Conservation (phyloP, 2,113 vertebrate species). For the Nibea coibor region DNA sequence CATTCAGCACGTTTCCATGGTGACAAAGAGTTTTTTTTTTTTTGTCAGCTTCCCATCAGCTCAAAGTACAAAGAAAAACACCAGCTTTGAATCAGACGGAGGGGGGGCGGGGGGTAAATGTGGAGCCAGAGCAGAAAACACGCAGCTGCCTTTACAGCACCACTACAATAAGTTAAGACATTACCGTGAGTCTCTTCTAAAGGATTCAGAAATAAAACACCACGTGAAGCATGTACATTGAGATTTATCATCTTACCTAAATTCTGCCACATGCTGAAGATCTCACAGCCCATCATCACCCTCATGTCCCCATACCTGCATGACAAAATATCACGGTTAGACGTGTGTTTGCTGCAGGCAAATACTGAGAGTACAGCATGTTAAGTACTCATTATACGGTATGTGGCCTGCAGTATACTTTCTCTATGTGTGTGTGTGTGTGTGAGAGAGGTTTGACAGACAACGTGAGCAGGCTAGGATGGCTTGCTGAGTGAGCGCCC, state of each 20-base stretch:
- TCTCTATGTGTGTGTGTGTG: constrained; percentile 8
- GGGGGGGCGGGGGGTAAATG: background rate
- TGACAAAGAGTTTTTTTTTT: background rate
- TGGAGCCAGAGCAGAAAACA: background rate
- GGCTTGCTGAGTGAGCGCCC: background rate
- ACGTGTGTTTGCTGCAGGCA: constrained; percentile 14
- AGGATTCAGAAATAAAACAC: background rate
- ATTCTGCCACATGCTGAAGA: constrained; percentile 99
- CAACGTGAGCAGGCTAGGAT: background rate
- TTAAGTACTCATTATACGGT: constrained; percentile 21
- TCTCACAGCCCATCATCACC: constrained; percentile 99
- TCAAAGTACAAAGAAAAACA: constrained; percentile 6
- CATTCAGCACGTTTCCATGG: constrained; percentile 42
- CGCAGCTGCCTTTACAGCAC: background rate
- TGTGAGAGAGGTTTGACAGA: constrained; percentile 8
- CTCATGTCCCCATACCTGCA: constrained; percentile 98
- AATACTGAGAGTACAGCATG: constrained; percentile 1
- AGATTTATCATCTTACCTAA: constrained; percentile 87
- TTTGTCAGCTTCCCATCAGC: constrained; percentile 5
- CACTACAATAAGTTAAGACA: too few relatives aligned
- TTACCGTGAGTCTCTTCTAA: background rate
- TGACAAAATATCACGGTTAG: background rate
- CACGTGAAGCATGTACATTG: background rate
- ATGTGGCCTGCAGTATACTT: background rate
- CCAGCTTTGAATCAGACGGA: background rate